A percentile compares a stretch with the other conserved stretches of the same genome.
These are phyloP conservation scores for Promerops cafer DNA, from an alignment of 2,113 vertebrate species.

Conservation along the genomic window DNA sequence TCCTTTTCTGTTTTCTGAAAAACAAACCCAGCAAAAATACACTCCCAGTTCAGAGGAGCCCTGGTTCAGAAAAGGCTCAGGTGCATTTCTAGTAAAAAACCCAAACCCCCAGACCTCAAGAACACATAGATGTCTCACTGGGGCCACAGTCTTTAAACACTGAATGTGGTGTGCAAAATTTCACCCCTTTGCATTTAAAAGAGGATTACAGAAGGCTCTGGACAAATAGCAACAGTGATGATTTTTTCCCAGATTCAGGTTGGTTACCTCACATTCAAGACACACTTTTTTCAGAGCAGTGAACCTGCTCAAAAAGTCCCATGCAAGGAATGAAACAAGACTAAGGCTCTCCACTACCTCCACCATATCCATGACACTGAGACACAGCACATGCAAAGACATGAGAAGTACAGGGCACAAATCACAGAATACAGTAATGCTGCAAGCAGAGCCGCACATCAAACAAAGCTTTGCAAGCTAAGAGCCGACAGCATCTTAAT, in stretches of 20 bases:
- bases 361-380: neutral
- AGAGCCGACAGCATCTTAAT: neutral
- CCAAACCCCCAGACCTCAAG: neutral
- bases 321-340: neutral
- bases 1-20: neutral
- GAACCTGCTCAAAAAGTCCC: neutral
- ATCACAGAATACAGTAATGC: slow-evolving; percentile 43
- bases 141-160: neutral
- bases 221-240: neutral
- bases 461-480: slow-evolving; percentile 36
- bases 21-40: neutral
- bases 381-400: slow-evolving; percentile 42
- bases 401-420: slow-evolving; percentile 37
- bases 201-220: neutral
- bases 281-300: neutral
- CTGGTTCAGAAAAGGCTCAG: neutral
- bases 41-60: neutral
- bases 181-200: neutral
- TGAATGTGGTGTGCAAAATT: neutral
- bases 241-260: neutral
- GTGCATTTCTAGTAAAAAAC: neutral
- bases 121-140: neutral
- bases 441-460: slow-evolving; percentile 53
- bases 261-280: neutral
- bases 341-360: neutral